Base-by-base conservation (phyloP, 1,140 invertebrate species). In the Bombus fervidus region DNA sequence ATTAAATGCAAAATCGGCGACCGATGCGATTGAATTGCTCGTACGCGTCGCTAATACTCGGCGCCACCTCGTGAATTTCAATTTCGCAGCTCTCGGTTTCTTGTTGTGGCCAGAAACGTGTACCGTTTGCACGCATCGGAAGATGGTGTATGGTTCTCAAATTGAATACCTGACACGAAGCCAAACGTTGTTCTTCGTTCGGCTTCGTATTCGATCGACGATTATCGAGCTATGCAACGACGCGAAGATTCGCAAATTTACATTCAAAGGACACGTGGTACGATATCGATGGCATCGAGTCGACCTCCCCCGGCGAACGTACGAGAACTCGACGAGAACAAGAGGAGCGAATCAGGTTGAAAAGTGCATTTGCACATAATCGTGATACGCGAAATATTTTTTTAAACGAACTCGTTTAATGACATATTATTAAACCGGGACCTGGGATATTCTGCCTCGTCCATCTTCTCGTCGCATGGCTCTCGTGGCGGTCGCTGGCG, bases 381-480 rank as follows among this genome's bases (percentile, higher is more conserved):
- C 80, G 80, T 59, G 53, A 74, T 68, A 69, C 34, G 41, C 43
- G 64, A 57, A 37, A 78, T 84, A 39, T 68, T 82, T 76, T 37
- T 76, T 18, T 22, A 71, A 81, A 66, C 64, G 69, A n/a, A 37
- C 80, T 22, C 18, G 82, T 79, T 85, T 86, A 87, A 90, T 81
- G 83, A 77, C 69, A 68, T 87, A 83, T 90, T 90, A 90, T 90
- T 90, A 90, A 64, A 62, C 57, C 75, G 41, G 53, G 64, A 2
- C 15, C n/a, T 28, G 41, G 31, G 53, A 66, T 82, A 71, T 71
- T 47, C 39, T 57, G 79, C 76, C 79, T 90, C 86, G 89, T 90
- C 37, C 64, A 86, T 90, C 89, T 87, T 90, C 75, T 53, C 77
- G 74, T 79, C 78, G 81, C 81, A 83, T 39, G 80, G 47, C 76